Evolutionary conservation across 2,113 vertebrate species (phyloP), one percentile per base, ranked within the genome.

Genomic region (Microtus ochrogaster): DNA sequence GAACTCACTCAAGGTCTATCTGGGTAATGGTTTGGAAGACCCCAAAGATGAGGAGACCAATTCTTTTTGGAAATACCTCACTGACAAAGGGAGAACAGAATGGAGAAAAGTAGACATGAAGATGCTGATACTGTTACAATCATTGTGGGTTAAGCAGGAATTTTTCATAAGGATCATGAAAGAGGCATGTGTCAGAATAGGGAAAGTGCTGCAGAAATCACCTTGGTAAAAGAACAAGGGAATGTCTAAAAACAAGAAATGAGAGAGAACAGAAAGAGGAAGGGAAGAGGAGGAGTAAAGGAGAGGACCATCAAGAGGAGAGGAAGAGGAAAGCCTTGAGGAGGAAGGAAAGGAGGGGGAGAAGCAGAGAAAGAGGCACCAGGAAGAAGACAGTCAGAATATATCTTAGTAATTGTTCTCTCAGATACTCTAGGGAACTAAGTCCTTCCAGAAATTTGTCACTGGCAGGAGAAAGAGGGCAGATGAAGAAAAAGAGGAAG

Each of bases 71-170:
- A 41, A 92, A 61, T 5, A 83, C 0, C 0, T 89, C 30, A 36
- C 41, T 83, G 86, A 65, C 58, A 84, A 41, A 52, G 30, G 52
- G 88, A 79, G 83, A 77, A 89, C 44, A 63, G n/a, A 94, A 86
- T 95, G 92, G 77, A 41, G 68, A 30, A 95, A 83, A 91, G 87
- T 79, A 49, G 68, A 94, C 92, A 92, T 83, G 63, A 91, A 94
- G 33, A 84, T 89, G 74, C 82, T 88, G 94, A 96, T 70, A 36
- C 22, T 70, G 10, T 76, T 86, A 79, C 14, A 91, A 58, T 77
- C 10, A 39, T 17, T 83, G 19, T 95, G 17, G 76, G 7, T 47
- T 92, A 91, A 95, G 94, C 86, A 96, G 44, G 78, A 44, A 52
- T 52, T 92, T 55, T 95, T 44, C 44, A 95, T 91, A 93, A 55